Evolutionary conservation across 2,113 vertebrate species (phyloP).

Genomic region (Carassius carassius): DNA sequence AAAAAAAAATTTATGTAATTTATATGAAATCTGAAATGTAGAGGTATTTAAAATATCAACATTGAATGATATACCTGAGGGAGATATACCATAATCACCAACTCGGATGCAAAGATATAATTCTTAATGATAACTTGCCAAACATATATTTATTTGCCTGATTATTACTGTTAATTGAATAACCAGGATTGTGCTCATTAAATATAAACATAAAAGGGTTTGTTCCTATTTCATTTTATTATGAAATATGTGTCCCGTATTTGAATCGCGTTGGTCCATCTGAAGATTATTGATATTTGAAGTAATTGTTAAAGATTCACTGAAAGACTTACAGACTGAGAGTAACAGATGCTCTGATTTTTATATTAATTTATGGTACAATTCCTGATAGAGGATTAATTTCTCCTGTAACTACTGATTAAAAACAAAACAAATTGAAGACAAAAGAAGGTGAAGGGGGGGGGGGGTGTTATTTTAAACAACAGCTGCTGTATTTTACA

Average conservation of each 20-base stretch:
- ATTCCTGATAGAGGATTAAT: not conserved
- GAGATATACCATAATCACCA: not conserved
- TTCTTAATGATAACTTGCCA: not conserved
- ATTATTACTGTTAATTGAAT: not conserved
- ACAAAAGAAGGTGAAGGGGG: not conserved
- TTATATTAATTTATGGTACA: not conserved
- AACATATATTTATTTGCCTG: not conserved
- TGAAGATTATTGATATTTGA: constrained; percentile 7
- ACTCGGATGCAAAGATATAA: not conserved
- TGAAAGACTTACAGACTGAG: not conserved
- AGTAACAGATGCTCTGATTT: constrained; percentile 1
- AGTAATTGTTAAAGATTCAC: not conserved
- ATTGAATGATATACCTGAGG: not conserved
- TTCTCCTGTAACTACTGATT: not conserved
- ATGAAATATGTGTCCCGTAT: not conserved
- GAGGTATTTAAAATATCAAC: not conserved
- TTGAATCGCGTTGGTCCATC: not conserved
- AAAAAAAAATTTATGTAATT: too few relatives aligned
- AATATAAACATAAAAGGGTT: not conserved
- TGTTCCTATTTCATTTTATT: not conserved
- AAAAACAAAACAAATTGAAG: not conserved
- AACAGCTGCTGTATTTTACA: not conserved
- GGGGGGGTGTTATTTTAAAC: too few relatives aligned
- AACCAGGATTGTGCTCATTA: not conserved
- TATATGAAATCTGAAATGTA: too few relatives aligned